These are phyloP conservation scores for Cyanoderma ruficeps DNA, from an alignment of 2,113 vertebrate genomes.

Conservation along the genomic window DNA sequence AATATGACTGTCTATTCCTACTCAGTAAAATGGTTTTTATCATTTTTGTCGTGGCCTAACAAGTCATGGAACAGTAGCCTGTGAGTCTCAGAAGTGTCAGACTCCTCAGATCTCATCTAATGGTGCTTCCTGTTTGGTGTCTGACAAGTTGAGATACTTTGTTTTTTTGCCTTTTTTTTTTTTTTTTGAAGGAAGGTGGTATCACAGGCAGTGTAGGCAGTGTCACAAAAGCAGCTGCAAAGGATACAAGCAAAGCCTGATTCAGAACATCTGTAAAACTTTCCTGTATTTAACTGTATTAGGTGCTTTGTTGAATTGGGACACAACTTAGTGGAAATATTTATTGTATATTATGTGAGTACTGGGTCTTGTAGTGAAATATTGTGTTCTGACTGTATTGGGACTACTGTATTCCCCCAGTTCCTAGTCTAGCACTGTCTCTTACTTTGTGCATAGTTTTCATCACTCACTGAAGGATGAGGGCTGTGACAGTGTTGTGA, in stretches of 20 bases:
- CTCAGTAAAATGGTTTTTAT: background rate
- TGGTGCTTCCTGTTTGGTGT: background rate
- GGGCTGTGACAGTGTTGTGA: background rate
- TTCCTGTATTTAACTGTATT: background rate
- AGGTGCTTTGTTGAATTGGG: background rate
- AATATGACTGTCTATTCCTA: background rate
- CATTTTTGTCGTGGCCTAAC: accelerated
- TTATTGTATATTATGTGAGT: background rate
- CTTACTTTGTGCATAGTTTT: background rate
- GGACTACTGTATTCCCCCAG: background rate
- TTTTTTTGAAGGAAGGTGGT: background rate
- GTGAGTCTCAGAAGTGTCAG: background rate
- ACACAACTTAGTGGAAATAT: background rate
- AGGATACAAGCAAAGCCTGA: background rate
- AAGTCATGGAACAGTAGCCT: background rate
- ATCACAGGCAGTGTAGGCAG: background rate
- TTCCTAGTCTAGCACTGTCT: background rate
- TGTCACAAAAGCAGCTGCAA: background rate
- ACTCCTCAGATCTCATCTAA: background rate
- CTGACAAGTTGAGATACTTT: background rate
- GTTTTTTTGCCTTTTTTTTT: background rate
- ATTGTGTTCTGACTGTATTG: background rate
- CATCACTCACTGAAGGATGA: background rate
- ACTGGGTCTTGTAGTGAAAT: background rate
- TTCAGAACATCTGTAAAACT: background rate